Conservation (phyloP, 2,113 vertebrate genomes). For the Mola mola region DNA sequence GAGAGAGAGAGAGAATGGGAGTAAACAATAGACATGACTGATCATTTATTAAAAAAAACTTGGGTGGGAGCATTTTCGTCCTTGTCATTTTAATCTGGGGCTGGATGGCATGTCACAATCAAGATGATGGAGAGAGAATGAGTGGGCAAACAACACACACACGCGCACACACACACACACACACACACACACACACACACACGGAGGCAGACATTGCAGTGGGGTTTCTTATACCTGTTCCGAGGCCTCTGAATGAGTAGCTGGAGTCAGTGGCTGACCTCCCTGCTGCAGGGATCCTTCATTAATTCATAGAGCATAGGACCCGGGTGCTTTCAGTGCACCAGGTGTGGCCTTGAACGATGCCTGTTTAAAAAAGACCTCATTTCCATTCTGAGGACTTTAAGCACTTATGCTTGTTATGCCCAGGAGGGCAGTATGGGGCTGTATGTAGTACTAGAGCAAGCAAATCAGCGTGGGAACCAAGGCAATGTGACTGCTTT, state of each 20-base stretch:
- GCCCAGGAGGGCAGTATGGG: constrained; percentile 63
- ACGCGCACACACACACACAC: too few relatives aligned
- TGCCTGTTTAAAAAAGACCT: constrained; percentile 53
- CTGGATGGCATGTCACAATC: constrained; percentile 38
- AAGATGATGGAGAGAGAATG: constrained; percentile 1
- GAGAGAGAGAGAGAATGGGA: too few relatives aligned
- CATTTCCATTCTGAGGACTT: constrained; percentile 69
- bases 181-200: too few relatives aligned
- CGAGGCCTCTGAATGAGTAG: constrained; percentile 18
- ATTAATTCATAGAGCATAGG: constrained; percentile 60
- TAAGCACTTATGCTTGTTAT: constrained; percentile 69
- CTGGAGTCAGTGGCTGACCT: constrained; percentile 40
- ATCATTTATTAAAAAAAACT: constrained; percentile 50
- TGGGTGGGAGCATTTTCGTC: constrained; percentile 50
- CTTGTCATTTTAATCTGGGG: constrained; percentile 64
- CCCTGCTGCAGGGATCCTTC: constrained; percentile 39
- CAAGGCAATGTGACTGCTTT: constrained; percentile 46
- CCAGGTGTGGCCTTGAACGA: constrained; percentile 69
- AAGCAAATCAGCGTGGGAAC: constrained; percentile 56
- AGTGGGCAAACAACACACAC: too few relatives aligned
- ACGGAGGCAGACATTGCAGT: not conserved
- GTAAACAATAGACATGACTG: not conserved
- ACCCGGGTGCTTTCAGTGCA: constrained; percentile 57
- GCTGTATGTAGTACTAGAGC: constrained; percentile 44
- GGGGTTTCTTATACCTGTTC: constrained; percentile 27